A percentile compares a stretch with the other conserved stretches of the same genome.
These are phyloP conservation scores for Danio albolineatus DNA, from an alignment of 2,797 vertebrate genomes.

Conservation along the genomic window DNA sequence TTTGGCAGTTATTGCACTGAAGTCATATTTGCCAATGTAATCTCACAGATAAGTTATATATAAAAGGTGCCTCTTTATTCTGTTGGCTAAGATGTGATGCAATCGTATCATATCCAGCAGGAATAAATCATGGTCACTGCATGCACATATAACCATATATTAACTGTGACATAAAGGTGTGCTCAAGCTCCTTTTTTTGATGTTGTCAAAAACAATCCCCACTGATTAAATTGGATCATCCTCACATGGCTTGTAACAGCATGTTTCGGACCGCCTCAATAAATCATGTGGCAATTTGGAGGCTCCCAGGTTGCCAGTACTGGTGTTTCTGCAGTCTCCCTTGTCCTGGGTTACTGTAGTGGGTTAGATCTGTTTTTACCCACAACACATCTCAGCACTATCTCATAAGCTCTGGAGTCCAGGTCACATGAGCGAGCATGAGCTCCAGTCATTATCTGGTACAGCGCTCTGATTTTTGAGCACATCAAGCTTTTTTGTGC, in stretches of 20 bases:
- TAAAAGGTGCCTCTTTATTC: neutral
- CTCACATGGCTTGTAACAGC: slow-evolving; percentile 61
- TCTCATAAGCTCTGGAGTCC: slow-evolving; percentile 62
- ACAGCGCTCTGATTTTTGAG: slow-evolving; percentile 52
- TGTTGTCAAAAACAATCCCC: slow-evolving; percentile 23
- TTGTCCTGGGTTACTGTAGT: slow-evolving; percentile 34
- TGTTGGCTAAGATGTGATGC: neutral
- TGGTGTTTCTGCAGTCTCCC: slow-evolving; percentile 58
- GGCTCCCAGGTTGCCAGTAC: slow-evolving; percentile 65
- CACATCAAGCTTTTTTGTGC: slow-evolving; percentile 40
- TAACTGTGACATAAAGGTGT: slow-evolving; percentile 6
- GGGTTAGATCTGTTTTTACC: slow-evolving; percentile 57
- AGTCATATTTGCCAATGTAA: slow-evolving; percentile 25
- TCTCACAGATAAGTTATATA: slow-evolving; percentile 27
- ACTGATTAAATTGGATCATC: slow-evolving; percentile 45
- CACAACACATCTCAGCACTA: slow-evolving; percentile 59
- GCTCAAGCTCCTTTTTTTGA: neutral
- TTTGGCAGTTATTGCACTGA: neutral
- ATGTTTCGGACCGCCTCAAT: slow-evolving; percentile 63
- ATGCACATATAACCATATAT: neutral
- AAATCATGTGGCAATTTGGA: slow-evolving; percentile 69
- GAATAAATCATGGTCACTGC: slow-evolving; percentile 2
- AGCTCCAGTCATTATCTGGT: slow-evolving; percentile 50
- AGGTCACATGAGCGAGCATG: slow-evolving; percentile 61
- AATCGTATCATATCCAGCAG: neutral